Percentiles rank a stretch among this genome's conserved stretches.
Evolutionary conservation across 1,140 invertebrate species (phyloP).

Genomic region (Drosophila subpulchrella): DNA sequence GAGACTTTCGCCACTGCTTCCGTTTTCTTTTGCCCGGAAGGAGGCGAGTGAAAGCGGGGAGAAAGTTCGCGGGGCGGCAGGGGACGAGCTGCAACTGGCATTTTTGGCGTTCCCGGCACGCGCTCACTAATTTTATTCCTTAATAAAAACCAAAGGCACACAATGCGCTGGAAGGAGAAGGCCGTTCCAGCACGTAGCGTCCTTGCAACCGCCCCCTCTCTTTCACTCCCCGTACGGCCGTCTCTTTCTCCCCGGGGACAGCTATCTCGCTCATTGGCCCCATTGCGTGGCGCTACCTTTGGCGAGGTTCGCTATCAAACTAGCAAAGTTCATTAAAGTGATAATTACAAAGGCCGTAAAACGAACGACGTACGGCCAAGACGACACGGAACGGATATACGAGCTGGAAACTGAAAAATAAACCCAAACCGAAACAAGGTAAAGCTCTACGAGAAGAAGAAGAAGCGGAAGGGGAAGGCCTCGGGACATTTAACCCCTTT

Average conservation of each 20-base stretch:
- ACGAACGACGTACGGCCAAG: slow-evolving; percentile 27
- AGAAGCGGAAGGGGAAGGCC: neutral
- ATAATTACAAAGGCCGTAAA: slow-evolving; percentile 78
- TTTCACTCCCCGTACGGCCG: neutral
- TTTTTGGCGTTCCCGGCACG: slow-evolving; percentile 72
- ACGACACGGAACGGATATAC: slow-evolving; percentile 46
- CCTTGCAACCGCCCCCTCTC: slow-evolving; percentile 1
- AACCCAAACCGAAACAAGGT: neutral
- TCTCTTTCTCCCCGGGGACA: slow-evolving; percentile 4
- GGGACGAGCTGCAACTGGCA: slow-evolving; percentile 45
- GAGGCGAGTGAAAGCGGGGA: neutral
- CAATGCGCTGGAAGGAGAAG: slow-evolving; percentile 17
- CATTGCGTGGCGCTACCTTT: slow-evolving; percentile 46
- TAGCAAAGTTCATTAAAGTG: slow-evolving; percentile 81
- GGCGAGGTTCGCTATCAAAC: slow-evolving; percentile 62
- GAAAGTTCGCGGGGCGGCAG: neutral
- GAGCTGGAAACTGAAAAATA: slow-evolving; percentile 26
- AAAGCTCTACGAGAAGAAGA: neutral
- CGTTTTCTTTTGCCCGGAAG: slow-evolving; percentile 7
- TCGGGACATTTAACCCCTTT: slow-evolving; percentile 6
- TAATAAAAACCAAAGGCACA: slow-evolving; percentile 72
- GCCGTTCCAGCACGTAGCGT: slow-evolving; percentile 31
- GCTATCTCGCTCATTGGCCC: slow-evolving; percentile 13
- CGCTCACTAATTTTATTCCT: slow-evolving; percentile 81
- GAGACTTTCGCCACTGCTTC: slow-evolving; percentile 15